phyloP scores from a whole-genome alignment of 2,888 invertebrate genomes.

The Hyposoter didymator region DNA sequence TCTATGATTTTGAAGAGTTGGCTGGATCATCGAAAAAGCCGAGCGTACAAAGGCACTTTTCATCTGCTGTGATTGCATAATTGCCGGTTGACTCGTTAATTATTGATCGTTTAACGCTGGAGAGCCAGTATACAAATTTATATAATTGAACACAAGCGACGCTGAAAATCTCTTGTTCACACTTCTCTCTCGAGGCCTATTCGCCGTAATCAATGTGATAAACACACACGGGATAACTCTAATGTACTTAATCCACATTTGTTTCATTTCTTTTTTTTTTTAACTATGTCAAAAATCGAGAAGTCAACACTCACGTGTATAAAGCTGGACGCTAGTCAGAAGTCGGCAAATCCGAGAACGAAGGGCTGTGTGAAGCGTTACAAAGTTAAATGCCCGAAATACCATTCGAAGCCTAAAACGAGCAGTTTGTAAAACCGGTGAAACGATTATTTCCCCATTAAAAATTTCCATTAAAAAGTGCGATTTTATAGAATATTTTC shows the following conservation, averaged over 20 bases:
- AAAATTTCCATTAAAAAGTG: conserved; percentile 37
- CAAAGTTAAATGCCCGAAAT: conserved; percentile 64
- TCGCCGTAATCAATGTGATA: conserved; percentile 78
- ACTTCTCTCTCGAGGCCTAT: conserved; percentile 51
- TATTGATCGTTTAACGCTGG: conserved; percentile 7
- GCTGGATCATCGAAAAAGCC: background rate
- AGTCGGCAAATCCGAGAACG: conserved; percentile 50
- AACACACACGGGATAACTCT: conserved; percentile 73
- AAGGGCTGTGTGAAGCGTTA: conserved; percentile 59
- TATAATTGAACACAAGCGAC: conserved; percentile 7
- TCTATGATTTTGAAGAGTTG: background rate
- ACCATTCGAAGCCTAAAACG: conserved; percentile 48
- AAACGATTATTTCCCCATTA: conserved; percentile 27
- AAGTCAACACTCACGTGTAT: conserved; percentile 48
- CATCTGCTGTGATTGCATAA: background rate
- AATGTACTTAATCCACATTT: conserved; percentile 77
- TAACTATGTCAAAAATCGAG: conserved; percentile 43
- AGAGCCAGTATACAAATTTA: background rate
- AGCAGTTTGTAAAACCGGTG: conserved; percentile 23
- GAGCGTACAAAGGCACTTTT: background rate
- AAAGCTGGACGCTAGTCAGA: conserved; percentile 66
- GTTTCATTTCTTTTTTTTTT: conserved; percentile 11
- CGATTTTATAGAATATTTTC: conserved; percentile 54
- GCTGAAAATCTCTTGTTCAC: conserved; percentile 12
- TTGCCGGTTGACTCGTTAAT: conserved; percentile 2